Evolutionary conservation across 2,888 invertebrate genomes (phyloP).

Genomic region (Sisyra nigra): DNA sequence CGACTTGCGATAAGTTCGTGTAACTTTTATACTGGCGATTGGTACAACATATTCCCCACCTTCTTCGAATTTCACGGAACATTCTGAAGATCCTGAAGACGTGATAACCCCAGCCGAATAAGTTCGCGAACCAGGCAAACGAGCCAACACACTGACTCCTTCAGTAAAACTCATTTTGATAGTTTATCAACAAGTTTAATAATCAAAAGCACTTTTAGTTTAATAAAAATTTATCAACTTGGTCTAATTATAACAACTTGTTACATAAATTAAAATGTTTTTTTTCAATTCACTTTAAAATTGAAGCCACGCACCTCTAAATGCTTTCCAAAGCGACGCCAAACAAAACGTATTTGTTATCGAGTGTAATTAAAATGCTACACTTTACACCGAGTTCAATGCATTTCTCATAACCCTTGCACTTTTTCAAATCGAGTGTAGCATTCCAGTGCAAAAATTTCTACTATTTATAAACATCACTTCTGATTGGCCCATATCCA

Average conservation of each 20-base stretch:
- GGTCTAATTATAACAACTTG: no score
- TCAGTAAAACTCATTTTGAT: conserved; percentile 4
- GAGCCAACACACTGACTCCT: conserved; percentile 5
- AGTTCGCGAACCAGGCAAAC: conserved; percentile 4
- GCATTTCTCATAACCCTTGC: no score
- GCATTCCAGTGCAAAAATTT: no score
- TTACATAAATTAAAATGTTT: neutral
- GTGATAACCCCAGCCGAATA: conserved; percentile 1
- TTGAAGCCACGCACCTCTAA: conserved; percentile 7
- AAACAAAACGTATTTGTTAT: conserved; percentile 5
- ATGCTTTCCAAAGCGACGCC: conserved; percentile 5
- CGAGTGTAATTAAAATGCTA: no score
- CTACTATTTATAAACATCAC: conserved; percentile 1
- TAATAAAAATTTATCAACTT: no score
- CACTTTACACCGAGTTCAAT: no score
- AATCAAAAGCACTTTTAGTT: conserved; percentile 1
- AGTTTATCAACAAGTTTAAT: neutral
- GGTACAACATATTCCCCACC: conserved; percentile 1
- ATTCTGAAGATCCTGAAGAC: neutral
- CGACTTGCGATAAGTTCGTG: conserved; percentile 10
- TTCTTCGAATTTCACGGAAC: neutral
- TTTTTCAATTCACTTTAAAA: conserved; percentile 9
- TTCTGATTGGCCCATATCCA: neutral
- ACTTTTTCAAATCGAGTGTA: no score
- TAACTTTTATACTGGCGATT: neutral